Evolutionary conservation across 1,140 invertebrate genomes (phyloP).

Genomic region (Hermetia illucens): DNA sequence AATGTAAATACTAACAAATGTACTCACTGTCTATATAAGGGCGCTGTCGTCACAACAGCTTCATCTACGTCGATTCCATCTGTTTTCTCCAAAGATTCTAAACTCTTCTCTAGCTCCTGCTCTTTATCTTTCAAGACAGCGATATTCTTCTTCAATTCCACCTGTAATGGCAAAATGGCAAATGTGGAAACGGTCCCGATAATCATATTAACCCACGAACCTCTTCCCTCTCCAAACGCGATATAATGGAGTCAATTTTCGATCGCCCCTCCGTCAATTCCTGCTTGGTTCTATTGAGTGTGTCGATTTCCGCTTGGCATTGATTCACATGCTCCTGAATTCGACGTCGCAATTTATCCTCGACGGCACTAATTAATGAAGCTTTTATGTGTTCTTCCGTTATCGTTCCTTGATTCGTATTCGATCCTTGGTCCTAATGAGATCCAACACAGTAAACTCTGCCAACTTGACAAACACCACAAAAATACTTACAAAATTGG

Average conservation of each 20-base stretch:
- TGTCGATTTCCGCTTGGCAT: conserved; percentile 82
- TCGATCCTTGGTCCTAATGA: too few species aligned
- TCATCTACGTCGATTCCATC: conserved; percentile 87
- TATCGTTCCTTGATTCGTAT: conserved; percentile 55
- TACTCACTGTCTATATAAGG: conserved; percentile 84
- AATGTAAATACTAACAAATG: conserved; percentile 3
- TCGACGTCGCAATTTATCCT: conserved; percentile 78
- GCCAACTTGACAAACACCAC: too few species aligned
- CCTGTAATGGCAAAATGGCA: too few species aligned
- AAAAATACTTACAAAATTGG: too few species aligned
- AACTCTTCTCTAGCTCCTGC: conserved; percentile 66
- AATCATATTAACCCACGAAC: too few species aligned
- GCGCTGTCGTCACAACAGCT: conserved; percentile 90
- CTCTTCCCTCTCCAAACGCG: conserved; percentile 70
- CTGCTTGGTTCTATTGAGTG: conserved; percentile 71
- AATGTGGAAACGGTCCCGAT: too few species aligned
- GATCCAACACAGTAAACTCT: too few species aligned
- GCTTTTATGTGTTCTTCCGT: conserved; percentile 90
- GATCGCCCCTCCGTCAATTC: conserved; percentile 77
- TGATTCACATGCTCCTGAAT: conserved; percentile 82
- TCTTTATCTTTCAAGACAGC: conserved; percentile 72
- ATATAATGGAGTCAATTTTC: conserved; percentile 71
- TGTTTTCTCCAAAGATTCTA: conserved; percentile 61
- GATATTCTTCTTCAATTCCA: conserved; percentile 74
- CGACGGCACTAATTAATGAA: conserved; percentile 85